phyloP scores from a whole-genome alignment of 1,140 invertebrate genomes.

The Paraescarpia echinospica region DNA sequence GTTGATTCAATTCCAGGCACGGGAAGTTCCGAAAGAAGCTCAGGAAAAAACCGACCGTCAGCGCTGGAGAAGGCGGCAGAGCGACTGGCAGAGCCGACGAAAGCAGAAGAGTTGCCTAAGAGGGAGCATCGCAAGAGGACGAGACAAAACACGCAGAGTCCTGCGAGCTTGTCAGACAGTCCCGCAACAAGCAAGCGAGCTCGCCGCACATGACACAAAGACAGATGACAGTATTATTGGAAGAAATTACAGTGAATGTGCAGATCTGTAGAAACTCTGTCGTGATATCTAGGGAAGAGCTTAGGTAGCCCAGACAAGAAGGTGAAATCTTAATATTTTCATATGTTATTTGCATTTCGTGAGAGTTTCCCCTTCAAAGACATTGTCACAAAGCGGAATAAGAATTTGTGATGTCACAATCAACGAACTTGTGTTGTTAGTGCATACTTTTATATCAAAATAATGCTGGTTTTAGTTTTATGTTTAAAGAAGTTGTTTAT shows the following conservation, averaged over 20 bases:
- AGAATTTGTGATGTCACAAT: not conserved
- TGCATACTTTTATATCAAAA: not conserved
- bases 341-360: not conserved
- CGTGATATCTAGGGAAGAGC: not conserved
- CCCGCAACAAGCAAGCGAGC: not conserved
- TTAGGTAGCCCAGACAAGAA: not conserved
- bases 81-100: not conserved
- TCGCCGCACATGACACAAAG: not conserved
- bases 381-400: not conserved
- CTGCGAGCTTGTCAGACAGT: not conserved
- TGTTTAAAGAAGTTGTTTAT: not conserved
- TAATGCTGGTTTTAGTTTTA: not conserved
- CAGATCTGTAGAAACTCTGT: not conserved
- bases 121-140: constrained; percentile 15
- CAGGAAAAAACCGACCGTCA: not conserved
- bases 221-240: not conserved
- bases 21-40: not conserved
- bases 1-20: not conserved
- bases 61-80: not conserved
- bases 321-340: no score
- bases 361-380: not conserved
- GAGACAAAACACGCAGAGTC: not conserved
- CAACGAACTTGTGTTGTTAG: not conserved
- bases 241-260: not conserved
- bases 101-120: constrained; percentile 7